Base-by-base conservation (phyloP, 1,140 invertebrate genomes). In the Lethrus apterus region DNA sequence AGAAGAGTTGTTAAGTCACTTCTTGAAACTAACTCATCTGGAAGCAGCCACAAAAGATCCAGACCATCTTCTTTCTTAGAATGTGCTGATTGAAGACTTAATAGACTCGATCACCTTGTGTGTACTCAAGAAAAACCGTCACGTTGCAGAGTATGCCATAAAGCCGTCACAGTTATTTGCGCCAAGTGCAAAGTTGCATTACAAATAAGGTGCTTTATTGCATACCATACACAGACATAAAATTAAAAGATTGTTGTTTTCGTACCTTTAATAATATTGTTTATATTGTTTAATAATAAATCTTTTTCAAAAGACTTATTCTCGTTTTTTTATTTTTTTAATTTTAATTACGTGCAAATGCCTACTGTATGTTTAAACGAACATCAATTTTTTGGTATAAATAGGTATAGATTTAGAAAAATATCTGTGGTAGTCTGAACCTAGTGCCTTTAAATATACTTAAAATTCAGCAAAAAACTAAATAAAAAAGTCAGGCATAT, bases 121-220 rank as follows among this genome's bases (percentile, higher is more conserved):
- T 29, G 18, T 18, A 8, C 24, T 3, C 44, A 46, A 38, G 34
- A 46, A 11, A 46, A 46, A 15, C 44, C 36, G 38, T 36, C 44
- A 20, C 29, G 34, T 26, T 46, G 44, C 38, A 11, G 21, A 20
- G 24, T 26, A 9, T 36, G 44, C n/a, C 44, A 46, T 23, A 14
- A 38, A 4, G 38, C 18, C 29, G 23, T 21, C 4, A 36, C 17
- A 17, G 38, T 34, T 29, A 46, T 17, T n/a, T 46, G 44, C 17
- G 32, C 17, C 8, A 46, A 46, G 26, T 46, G 44, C 38, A 19
- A 20, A 10, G 15, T 15, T 19, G 36, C 8, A n/a, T 17, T 46
- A 5, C 44, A 46, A 36, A 20, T 24, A 10, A 23, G 17, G 15
- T 46, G 33, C 31, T 38, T 24, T 46, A n/a, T 10, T 19, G 4